phyloP scores from a whole-genome alignment of 2,888 invertebrate genomes.

The Clanis bilineata region DNA sequence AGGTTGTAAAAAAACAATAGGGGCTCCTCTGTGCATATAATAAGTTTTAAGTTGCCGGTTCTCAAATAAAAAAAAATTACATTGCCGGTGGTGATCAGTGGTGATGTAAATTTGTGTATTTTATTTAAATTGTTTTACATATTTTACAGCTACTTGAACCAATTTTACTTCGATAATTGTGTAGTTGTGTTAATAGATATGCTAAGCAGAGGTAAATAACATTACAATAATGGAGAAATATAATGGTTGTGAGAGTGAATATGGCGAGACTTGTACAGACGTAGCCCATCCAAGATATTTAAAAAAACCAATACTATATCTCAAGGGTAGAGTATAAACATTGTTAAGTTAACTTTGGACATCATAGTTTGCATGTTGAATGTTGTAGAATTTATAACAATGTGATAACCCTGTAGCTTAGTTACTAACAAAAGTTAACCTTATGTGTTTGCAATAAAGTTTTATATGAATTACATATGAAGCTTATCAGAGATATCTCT shows the following conservation, averaged over 20 bases:
- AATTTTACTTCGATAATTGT: background rate
- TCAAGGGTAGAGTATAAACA: slow-evolving; percentile 60
- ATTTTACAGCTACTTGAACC: too few species aligned
- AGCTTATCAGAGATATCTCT: too few species aligned
- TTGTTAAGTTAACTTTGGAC: slow-evolving; percentile 18
- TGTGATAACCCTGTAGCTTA: background rate
- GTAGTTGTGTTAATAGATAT: background rate
- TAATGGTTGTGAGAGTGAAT: slow-evolving; percentile 3
- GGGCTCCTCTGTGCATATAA: too few species aligned
- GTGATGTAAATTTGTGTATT: too few species aligned
- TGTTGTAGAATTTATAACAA: background rate
- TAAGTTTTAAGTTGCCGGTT: too few species aligned
- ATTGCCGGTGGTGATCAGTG: too few species aligned
- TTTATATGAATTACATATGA: background rate
- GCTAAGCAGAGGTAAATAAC: slow-evolving; percentile 6
- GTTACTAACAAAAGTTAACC: background rate
- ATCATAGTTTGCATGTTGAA: slow-evolving; percentile 3
- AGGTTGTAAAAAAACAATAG: too few species aligned
- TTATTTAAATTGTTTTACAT: too few species aligned
- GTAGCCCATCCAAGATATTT: slow-evolving; percentile 66
- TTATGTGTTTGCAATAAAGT: background rate
- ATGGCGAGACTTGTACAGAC: slow-evolving; percentile 37
- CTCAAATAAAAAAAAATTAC: too few species aligned
- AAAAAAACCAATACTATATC: slow-evolving; percentile 43
- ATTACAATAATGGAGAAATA: slow-evolving; percentile 3